Evolutionary conservation across 2,888 invertebrate genomes (phyloP).

Genomic region (Serripes groenlandicus): DNA sequence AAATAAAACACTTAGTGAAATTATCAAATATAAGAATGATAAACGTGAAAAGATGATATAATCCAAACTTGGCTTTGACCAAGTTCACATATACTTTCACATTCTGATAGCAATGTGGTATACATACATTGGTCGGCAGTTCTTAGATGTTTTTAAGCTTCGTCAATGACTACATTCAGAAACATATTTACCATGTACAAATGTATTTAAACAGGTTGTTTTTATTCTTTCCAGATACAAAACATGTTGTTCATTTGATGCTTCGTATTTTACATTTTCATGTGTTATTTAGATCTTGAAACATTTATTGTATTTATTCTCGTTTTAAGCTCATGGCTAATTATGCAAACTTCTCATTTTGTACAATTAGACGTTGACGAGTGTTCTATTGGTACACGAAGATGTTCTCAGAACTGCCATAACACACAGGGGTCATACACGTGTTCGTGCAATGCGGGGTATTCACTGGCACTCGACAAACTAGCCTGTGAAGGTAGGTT

Average conservation of each 20-base stretch:
- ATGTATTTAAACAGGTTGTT: not conserved
- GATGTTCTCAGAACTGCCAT: slow-evolving; percentile 2
- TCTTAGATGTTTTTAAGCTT: not conserved
- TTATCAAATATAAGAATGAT: not conserved
- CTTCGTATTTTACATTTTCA: too few species aligned
- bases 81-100: not conserved
- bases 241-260: too few species aligned
- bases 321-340: too few species aligned
- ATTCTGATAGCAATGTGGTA: not conserved
- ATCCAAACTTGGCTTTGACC: not conserved
- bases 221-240: not conserved
- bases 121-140: not conserved
- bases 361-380: slow-evolving; percentile 25
- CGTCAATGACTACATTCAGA: not conserved
- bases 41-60: not conserved
- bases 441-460: slow-evolving; percentile 10
- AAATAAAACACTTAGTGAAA: not conserved
- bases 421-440: slow-evolving; percentile 12
- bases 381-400: not conserved
- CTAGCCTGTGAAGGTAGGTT: not conserved
- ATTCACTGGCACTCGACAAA: not conserved
- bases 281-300: too few species aligned
- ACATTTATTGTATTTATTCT: too few species aligned
- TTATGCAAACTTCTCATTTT: not conserved
- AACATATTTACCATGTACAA: not conserved